These are phyloP conservation scores for Ischnus inquisitorius DNA, from an alignment of 2,888 invertebrate species.

Conservation along the genomic window DNA sequence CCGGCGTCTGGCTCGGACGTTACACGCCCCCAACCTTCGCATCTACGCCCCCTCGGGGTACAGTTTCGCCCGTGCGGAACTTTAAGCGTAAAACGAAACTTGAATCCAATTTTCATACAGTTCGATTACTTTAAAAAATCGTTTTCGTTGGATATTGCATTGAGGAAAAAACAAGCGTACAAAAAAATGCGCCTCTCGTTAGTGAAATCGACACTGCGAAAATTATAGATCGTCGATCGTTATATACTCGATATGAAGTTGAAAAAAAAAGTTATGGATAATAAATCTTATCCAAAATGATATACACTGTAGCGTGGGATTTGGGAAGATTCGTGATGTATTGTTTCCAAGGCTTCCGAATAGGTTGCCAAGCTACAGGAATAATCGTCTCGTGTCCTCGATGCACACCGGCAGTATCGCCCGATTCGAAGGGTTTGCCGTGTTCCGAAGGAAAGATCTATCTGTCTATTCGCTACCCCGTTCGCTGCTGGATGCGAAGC, in stretches of 20 bases:
- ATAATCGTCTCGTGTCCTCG: conserved; percentile 49
- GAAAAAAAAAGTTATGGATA: background rate
- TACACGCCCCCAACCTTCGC: conserved; percentile 55
- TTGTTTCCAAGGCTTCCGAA: conserved; percentile 9
- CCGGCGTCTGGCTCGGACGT: conserved; percentile 77
- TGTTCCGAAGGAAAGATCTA: conserved; percentile 41
- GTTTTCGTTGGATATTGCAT: background rate
- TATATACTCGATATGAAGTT: background rate
- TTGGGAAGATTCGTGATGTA: background rate
- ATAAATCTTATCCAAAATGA: conserved; percentile 5
- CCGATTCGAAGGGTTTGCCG: conserved; percentile 44
- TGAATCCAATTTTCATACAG: conserved; percentile 5
- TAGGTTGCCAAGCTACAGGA: conserved; percentile 50
- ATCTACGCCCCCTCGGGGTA: conserved; percentile 31
- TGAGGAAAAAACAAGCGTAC: background rate
- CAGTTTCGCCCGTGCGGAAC: conserved; percentile 32
- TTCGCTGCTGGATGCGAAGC: conserved; percentile 54
- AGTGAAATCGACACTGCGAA: background rate
- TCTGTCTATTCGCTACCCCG: conserved; percentile 41
- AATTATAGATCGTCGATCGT: background rate
- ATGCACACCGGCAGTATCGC: conserved; percentile 58
- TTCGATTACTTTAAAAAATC: background rate
- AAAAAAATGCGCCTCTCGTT: background rate
- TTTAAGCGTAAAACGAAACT: background rate
- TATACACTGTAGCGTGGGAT: background rate